Evolutionary conservation across 2,113 vertebrate genomes (phyloP), one percentile per base, ranked within the genome.

Genomic region (Psephotus haematonotus): DNA sequence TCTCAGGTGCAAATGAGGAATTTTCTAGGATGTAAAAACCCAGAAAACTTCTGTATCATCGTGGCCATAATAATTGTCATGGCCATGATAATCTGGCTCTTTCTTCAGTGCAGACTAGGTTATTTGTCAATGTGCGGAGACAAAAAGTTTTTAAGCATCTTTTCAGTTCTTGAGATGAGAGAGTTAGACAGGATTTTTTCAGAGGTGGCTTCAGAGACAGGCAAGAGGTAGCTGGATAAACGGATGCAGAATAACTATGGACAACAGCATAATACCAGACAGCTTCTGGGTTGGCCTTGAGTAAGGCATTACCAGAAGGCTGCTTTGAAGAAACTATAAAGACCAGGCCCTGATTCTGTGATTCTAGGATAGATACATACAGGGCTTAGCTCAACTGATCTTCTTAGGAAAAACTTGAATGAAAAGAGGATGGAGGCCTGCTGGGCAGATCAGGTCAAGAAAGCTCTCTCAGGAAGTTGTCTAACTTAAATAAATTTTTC

Each of bases 211-310:
- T 75, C 50, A 84, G 55, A 57, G 18, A 23, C 10, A 63, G 16
- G 7, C 5, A 37, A 71, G 27, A 69, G 13, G 18, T 7, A 83
- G 11, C 17, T 86, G 17, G 87, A 12, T 68, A 78, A 75, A 15
- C 62, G 23, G 23, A n/a, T 20, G 3, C 3, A 52, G 41, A 86
- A 62, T 25, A 29, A 60, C 55, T 80, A 41, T 33, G 55, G 50
- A 33, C 12, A 62, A 41, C 22, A 10, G 22, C 0, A 0, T 6
- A 11, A 5, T 44, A 49, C 37, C 46, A 72, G 44, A 23, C 6
- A 47, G 18, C 7, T 82, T 57, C 69, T 86, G 43, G 18, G 4
- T 2, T 53, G 24, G 5, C 18, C 14, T 72, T 65, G 15, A 67
- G 49, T 18, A 77, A 63, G 22, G 13, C 15, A 39, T 18, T 47